phyloP scores from a whole-genome alignment of 2,113 vertebrate species.

The Telmatochromis sp. region DNA sequence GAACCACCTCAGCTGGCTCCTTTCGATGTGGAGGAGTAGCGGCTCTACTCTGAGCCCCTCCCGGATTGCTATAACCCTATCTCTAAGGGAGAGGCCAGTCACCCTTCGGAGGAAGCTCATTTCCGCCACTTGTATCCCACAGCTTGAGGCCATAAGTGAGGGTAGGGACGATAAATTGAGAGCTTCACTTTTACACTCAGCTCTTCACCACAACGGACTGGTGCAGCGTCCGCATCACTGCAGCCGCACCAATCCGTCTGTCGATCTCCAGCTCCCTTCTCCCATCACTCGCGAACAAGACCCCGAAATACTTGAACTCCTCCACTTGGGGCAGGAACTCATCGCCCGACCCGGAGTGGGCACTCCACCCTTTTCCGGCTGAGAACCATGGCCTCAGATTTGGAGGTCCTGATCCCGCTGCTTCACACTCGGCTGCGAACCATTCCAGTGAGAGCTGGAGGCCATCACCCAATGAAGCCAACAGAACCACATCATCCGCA shows the following conservation, averaged over 20 bases:
- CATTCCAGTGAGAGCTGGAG: background rate
- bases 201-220: background rate
- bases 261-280: background rate
- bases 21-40: background rate
- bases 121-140: background rate
- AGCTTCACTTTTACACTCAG: background rate
- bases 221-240: background rate
- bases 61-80: background rate
- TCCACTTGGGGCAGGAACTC: background rate
- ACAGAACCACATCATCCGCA: rapidly evolving
- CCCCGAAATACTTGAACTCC: background rate
- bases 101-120: background rate
- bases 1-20: background rate
- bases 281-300: background rate
- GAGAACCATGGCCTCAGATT: background rate
- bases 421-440: background rate
- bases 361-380: background rate
- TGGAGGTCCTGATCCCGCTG: background rate
- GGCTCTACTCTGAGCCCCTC: background rate
- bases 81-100: rapidly evolving
- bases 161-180: background rate
- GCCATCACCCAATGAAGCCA: rapidly evolving
- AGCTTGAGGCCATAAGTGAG: rapidly evolving
- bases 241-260: rapidly evolving
- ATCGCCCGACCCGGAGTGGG: background rate